A percentile compares a stretch with the other conserved stretches of the same genome.
phyloP scores from a whole-genome alignment of 2,888 invertebrate species.

The Synanthedon tipuliformis region DNA sequence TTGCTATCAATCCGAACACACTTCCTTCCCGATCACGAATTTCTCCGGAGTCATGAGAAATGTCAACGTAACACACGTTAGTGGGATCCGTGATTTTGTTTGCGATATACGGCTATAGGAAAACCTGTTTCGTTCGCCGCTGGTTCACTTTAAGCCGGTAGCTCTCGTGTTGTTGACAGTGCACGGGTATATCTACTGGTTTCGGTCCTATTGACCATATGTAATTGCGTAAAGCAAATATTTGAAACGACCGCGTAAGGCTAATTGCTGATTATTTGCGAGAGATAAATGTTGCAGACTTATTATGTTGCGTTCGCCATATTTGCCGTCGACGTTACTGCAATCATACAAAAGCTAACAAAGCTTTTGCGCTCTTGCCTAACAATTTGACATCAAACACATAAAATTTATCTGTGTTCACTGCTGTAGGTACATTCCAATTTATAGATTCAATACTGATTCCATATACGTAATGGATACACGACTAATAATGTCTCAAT shows the following conservation, averaged over 20 bases:
- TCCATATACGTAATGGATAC: too few relatives aligned
- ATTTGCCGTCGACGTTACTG: not conserved
- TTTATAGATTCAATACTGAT: too few relatives aligned
- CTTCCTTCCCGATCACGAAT: conserved; percentile 49
- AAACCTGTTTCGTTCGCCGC: conserved; percentile 26
- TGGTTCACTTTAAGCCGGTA: conserved; percentile 21
- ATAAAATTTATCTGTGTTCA: not conserved
- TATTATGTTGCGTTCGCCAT: conserved; percentile 1
- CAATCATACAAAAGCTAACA: not conserved
- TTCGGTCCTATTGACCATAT: conserved; percentile 2
- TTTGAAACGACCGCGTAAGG: conserved; percentile 30
- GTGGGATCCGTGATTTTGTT: conserved; percentile 21
- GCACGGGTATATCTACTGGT: conserved; percentile 8
- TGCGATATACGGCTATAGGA: conserved; percentile 18
- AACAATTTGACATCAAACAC: not conserved
- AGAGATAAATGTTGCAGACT: conserved; percentile 22
- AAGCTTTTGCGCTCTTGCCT: not conserved
- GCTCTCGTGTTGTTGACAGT: conserved; percentile 24
- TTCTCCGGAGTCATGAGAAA: conserved; percentile 47
- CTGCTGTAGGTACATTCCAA: too few relatives aligned
- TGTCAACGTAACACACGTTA: conserved; percentile 33
- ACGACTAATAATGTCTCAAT: too few relatives aligned
- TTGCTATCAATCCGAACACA: conserved; percentile 30
- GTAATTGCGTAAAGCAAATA: conserved; percentile 43
- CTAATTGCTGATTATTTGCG: conserved; percentile 36